Evolutionary conservation across 1,140 invertebrate species (phyloP).

Genomic region (Ridgeia piscesae): DNA sequence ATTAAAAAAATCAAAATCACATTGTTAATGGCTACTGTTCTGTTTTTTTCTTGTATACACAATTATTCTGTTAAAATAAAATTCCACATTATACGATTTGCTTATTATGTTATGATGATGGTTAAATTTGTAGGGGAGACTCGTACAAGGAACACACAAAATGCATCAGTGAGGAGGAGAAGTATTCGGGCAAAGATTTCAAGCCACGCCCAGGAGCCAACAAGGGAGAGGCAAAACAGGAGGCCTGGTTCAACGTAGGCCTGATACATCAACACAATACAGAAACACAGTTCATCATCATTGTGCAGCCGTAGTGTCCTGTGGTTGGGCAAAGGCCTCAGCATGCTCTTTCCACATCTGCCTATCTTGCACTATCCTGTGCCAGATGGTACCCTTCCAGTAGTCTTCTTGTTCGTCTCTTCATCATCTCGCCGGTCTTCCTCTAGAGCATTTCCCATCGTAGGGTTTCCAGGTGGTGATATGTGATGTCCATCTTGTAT

Average conservation of each 20-base stretch:
- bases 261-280: background rate
- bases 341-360: too few species aligned
- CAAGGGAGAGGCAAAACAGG: conserved; percentile 88
- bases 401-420: too few species aligned
- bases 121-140: conserved; percentile 67
- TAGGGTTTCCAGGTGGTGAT: too few species aligned
- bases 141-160: conserved; percentile 83
- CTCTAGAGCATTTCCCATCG: too few species aligned
- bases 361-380: too few species aligned
- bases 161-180: conserved; percentile 87
- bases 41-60: background rate
- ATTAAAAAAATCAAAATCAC: too few species aligned
- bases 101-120: background rate
- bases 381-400: too few species aligned
- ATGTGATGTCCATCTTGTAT: background rate
- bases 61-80: background rate
- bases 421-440: too few species aligned
- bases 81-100: background rate
- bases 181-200: conserved; percentile 84
- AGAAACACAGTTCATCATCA: background rate
- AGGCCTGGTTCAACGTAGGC: conserved; percentile 78
- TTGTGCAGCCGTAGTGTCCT: too few species aligned
- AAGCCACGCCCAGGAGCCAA: conserved; percentile 72
- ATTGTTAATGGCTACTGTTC: background rate
- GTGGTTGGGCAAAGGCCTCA: too few species aligned